Base-by-base conservation (phyloP, 2,888 invertebrate genomes). In the Callyntrura sp. region DNA sequence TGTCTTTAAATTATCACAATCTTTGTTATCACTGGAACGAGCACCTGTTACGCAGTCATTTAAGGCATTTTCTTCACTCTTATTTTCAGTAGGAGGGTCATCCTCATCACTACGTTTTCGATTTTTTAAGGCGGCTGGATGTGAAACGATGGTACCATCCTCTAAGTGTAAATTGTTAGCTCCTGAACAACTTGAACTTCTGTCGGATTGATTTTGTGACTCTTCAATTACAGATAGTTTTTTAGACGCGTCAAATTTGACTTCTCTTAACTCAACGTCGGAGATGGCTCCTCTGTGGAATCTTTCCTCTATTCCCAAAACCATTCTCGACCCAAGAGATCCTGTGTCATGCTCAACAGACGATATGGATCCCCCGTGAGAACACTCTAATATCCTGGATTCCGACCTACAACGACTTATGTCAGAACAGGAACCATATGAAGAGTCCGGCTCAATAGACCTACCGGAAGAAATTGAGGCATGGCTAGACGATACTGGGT, bases 191-290 rank as follows among this genome's bases (percentile, higher is more conserved):
- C 62, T 11, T 12, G 88, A 88, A 70, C 65, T 88, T 48, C 88
- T 62, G 23, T 84, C 84, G 0, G 88, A 65, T 12, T 60, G 65
- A 45, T 84, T 88, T 65, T 88, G 83, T 83, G 88, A 88, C 84
- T 88, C 88, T 84, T 88, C 88, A 55, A 88, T 88, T 25, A 88
- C 78, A 9, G 84, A 84, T 23, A 88, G 20, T 17, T 88, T 88
- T 68, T 88, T 88, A 14, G 78, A 20, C 28, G 84, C 43, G 20
- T 88, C 88, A 45, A 70, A 83, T 48, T 65, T 79, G 1, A 11
- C 43, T n/a, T 88, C 88, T n/a, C 73, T 25, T 43, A 23, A 14
- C 4, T 68, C 28, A 8, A 51, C 17, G 9, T 81, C 87, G 1
- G 70, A 28, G n/a, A 43, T n/a, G 5, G 28, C 17, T 45, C 76